These are phyloP conservation scores for Coranthus polyacanthus DNA, from an alignment of 2,797 vertebrate genomes.

Conservation along the genomic window DNA sequence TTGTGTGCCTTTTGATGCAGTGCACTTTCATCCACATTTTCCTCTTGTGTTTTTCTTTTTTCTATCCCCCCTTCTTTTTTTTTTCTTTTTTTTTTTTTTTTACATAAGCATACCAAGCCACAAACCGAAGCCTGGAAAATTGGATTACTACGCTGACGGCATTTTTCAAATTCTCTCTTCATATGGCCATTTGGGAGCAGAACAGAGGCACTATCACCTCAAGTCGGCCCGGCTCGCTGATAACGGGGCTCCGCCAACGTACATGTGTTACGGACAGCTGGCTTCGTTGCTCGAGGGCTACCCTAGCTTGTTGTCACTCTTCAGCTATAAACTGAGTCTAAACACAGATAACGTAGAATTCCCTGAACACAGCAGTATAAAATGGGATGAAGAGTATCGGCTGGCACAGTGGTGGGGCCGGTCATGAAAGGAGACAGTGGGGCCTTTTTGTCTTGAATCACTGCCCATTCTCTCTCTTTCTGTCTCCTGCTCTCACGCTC, in stretches of 20 bases:
- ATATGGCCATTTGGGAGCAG: conserved; percentile 41
- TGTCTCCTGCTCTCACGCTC: conserved; percentile 37
- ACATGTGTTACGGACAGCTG: conserved; percentile 21
- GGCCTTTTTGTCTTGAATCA: conserved; percentile 55
- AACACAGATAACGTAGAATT: conserved; percentile 35
- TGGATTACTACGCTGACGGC: conserved; percentile 73
- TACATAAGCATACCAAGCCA: conserved; percentile 55
- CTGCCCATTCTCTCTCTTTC: conserved; percentile 27
- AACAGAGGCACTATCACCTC: conserved; percentile 53
- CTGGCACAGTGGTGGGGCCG: conserved; percentile 39
- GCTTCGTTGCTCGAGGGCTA: conserved; percentile 26
- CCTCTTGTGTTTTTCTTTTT: conserved; percentile 4
- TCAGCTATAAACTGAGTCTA: conserved; percentile 22
- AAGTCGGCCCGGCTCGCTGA: conserved; percentile 14
- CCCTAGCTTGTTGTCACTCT: conserved; percentile 37
- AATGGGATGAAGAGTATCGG: conserved; percentile 52
- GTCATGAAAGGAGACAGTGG: conserved; percentile 51
- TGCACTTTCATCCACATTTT: conserved; percentile 5
- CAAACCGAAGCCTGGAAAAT: conserved; percentile 65
- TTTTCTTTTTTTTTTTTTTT: conserved; percentile 23
- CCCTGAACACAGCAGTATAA: conserved; percentile 17
- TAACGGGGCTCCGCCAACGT: conserved; percentile 18
- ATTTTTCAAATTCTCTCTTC: conserved; percentile 71
- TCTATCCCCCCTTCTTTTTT: neutral
- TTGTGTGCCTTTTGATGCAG: conserved; percentile 8